These are phyloP conservation scores for Rhamphomyia laevipes DNA, from an alignment of 2,888 invertebrate genomes.

Conservation along the genomic window DNA sequence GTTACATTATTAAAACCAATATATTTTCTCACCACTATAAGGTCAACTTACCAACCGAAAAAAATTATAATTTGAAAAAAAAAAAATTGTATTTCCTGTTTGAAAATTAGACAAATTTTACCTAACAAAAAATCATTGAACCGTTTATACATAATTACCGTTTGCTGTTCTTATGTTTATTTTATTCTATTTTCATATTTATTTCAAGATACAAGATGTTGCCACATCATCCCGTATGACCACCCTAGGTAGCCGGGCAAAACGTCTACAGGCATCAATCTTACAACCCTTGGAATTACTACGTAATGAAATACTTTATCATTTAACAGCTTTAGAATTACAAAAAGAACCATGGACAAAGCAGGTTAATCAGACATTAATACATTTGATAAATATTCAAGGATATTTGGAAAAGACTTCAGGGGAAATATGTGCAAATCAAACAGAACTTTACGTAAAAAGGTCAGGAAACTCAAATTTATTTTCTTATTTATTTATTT, in stretches of 20 bases:
- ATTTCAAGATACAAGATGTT: constrained; percentile 47
- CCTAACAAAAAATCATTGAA: no score
- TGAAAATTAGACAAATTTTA: no score
- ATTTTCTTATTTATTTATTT: background rate
- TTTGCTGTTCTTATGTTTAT: no score
- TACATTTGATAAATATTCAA: constrained; percentile 65
- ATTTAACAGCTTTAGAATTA: constrained; percentile 62
- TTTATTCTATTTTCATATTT: background rate
- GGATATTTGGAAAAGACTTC: constrained; percentile 63
- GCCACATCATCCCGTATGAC: constrained; percentile 61
- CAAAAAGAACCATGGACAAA: constrained; percentile 58
- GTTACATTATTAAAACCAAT: no score
- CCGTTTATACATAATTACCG: no score
- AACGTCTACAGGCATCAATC: constrained; percentile 50
- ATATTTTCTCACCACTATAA: no score
- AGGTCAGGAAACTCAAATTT: constrained; percentile 20
- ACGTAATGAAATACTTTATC: constrained; percentile 61
- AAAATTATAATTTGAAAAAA: no score
- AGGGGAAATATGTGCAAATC: constrained; percentile 55
- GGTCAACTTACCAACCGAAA: no score
- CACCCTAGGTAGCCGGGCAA: constrained; percentile 51
- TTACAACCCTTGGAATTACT: constrained; percentile 57
- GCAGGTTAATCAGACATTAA: constrained; percentile 57
- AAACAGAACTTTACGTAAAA: constrained; percentile 37
- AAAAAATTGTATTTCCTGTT: no score